Percentiles rank a stretch among this genome's conserved stretches.
phyloP scores from a whole-genome alignment of 2,888 invertebrate genomes.

The Apeira syringaria region DNA sequence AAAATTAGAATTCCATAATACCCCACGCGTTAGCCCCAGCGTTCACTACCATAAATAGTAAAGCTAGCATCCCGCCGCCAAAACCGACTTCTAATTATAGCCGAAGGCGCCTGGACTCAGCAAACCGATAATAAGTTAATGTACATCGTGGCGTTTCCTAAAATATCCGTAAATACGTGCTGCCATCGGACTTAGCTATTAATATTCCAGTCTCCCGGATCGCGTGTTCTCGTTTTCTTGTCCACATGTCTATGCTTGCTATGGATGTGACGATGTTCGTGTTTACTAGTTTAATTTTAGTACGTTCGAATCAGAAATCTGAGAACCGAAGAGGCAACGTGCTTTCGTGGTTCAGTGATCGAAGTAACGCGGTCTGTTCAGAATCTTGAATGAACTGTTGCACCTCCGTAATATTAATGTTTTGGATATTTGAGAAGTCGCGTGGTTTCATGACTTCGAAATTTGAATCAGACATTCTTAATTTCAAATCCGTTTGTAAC shows the following conservation, averaged over 20 bases:
- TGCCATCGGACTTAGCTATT: constrained; percentile 41
- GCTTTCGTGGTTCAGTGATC: constrained; percentile 12
- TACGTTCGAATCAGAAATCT: constrained; percentile 19
- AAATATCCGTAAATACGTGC: constrained; percentile 20
- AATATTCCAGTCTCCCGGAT: constrained; percentile 55
- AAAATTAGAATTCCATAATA: constrained; percentile 52
- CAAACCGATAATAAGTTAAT: constrained; percentile 22
- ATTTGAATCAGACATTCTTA: too few relatives aligned
- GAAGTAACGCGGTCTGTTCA: not conserved
- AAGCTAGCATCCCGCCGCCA: constrained; percentile 49
- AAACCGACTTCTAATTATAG: constrained; percentile 73
- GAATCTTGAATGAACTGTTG: not conserved
- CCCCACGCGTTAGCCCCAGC: constrained; percentile 60
- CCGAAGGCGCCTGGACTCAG: constrained; percentile 39
- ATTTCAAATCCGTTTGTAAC: too few relatives aligned
- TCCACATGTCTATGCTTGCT: constrained; percentile 30
- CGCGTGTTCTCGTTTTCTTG: constrained; percentile 30
- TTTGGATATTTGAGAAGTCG: not conserved
- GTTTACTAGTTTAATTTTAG: constrained; percentile 24
- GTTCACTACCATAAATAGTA: constrained; percentile 79
- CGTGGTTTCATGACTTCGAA: too few relatives aligned
- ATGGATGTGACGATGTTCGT: constrained; percentile 12
- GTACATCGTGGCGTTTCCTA: constrained; percentile 43
- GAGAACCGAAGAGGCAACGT: constrained; percentile 16
- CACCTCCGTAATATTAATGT: not conserved